These are phyloP conservation scores for Phoebastria nigripes DNA, from an alignment of 2,797 vertebrate genomes.

Conservation along the genomic window DNA sequence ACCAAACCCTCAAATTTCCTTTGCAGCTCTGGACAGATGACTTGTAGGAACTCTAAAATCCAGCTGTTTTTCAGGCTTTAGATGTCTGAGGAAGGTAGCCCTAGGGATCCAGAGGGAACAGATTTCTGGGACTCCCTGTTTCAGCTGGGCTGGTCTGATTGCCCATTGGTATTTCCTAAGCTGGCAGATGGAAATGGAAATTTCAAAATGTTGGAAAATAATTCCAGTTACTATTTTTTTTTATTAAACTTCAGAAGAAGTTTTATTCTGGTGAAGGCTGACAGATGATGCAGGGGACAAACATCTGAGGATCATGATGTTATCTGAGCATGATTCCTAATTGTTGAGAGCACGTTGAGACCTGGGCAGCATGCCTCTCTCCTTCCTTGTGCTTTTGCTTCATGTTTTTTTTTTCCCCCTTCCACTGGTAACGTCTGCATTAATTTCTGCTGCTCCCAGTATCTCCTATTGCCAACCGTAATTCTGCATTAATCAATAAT, in stretches of 20 bases:
- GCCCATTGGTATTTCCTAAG: not conserved
- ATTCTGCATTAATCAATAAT: constrained; percentile 20
- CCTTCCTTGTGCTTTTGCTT: not conserved
- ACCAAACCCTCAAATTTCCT: not conserved
- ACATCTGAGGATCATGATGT: not conserved
- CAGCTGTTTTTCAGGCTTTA: not conserved
- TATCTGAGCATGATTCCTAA: not conserved
- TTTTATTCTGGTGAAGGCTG: not conserved
- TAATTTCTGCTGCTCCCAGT: not conserved
- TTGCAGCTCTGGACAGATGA: not conserved
- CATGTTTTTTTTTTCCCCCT: not conserved
- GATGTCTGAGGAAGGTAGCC: not conserved
- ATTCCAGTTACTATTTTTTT: not conserved
- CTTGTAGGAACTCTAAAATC: not conserved
- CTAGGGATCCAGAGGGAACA: not conserved
- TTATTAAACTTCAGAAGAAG: not conserved
- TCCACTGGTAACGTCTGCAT: not conserved
- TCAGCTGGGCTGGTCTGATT: not conserved
- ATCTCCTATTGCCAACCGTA: not conserved
- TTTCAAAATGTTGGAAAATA: not conserved
- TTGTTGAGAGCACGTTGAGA: not conserved
- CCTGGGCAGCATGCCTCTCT: not conserved
- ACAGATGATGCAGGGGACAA: not conserved
- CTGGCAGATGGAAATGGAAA: constrained; percentile 2
- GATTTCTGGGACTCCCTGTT: not conserved